A percentile compares a stretch with the other conserved stretches of the same genome.
Conservation (phyloP, 2,888 invertebrate species). For the Aspidapion aeneum region DNA sequence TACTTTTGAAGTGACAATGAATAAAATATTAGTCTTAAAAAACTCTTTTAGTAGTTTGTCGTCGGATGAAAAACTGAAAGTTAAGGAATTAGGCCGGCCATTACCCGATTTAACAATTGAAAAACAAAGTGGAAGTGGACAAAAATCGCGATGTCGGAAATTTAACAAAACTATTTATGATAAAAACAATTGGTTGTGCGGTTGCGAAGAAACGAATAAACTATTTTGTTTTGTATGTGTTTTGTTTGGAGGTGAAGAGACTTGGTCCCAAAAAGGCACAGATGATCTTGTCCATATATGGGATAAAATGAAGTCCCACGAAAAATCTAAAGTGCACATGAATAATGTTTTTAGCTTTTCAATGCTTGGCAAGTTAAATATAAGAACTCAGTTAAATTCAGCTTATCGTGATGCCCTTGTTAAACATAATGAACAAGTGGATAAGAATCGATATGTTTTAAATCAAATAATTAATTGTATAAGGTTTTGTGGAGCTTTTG, state of each 20-base stretch:
- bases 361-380: conserved; percentile 12
- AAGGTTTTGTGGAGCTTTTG: conserved; percentile 16
- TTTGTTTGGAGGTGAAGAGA: background rate
- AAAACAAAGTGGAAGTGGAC: no score
- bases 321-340: conserved; percentile 11
- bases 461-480: conserved; percentile 17
- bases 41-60: no score
- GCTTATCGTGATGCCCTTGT: conserved; percentile 15
- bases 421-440: conserved; percentile 18
- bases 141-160: no score
- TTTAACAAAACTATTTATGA: no score
- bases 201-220: no score
- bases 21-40: no score
- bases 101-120: no score
- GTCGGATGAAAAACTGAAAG: background rate
- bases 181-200: no score
- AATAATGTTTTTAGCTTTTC: background rate
- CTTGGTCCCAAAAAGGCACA: conserved; percentile 1
- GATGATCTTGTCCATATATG: conserved; percentile 3
- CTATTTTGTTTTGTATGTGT: conserved; percentile 8
- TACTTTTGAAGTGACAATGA: no score
- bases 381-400: conserved; percentile 9
- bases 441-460: conserved; percentile 20
- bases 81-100: no score
- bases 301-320: conserved; percentile 13